Conservation (phyloP, 2,888 invertebrate species). For the Tiliacea aurago region DNA sequence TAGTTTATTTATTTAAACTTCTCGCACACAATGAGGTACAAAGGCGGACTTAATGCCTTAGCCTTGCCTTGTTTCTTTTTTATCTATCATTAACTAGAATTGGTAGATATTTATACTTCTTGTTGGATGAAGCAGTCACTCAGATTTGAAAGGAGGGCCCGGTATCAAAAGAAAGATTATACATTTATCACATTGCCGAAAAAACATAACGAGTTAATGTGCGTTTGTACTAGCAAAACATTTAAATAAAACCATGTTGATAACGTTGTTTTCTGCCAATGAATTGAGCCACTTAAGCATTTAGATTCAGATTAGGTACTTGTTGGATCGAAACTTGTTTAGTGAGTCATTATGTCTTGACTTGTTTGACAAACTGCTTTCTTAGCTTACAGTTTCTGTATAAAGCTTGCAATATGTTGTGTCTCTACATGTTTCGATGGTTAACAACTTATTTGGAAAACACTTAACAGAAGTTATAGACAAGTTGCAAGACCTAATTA, state of each 20-base stretch:
- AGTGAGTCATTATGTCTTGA: neutral
- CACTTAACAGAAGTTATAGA: neutral
- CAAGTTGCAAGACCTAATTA: neutral
- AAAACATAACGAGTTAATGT: neutral
- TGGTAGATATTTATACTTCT: neutral
- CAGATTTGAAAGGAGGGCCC: neutral
- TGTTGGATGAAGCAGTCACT: neutral
- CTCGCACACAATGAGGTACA: no score
- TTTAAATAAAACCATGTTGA: neutral
- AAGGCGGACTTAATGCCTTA: no score
- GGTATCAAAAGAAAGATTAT: neutral
- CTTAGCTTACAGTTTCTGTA: neutral
- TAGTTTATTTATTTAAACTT: no score
- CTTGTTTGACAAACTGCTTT: neutral
- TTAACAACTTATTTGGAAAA: neutral
- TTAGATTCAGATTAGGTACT: no score
- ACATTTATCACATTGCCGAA: neutral
- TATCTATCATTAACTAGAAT: slow-evolving; percentile 5
- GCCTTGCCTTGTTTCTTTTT: no score
- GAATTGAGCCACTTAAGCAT: neutral
- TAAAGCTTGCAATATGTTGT: neutral
- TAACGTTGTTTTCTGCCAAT: neutral
- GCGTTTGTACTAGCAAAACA: neutral
- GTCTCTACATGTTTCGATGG: no score
- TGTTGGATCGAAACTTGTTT: neutral